Base-by-base conservation (phyloP, 2,888 invertebrate species). In the Alitta virens region DNA sequence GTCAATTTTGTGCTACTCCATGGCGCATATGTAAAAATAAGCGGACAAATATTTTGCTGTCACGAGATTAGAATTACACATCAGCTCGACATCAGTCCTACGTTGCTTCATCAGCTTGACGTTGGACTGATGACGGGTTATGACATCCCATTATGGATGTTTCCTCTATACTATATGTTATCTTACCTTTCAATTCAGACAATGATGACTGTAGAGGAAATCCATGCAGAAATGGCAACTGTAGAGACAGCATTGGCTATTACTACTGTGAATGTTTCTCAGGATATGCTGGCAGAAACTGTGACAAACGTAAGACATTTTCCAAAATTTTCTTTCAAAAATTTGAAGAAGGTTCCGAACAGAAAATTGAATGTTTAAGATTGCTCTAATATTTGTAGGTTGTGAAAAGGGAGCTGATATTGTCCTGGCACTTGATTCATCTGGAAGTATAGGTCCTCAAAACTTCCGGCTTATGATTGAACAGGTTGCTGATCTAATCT, bases 361-460 rank as follows among this genome's bases (percentile, higher is more conserved):
- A n/a, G n/a, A n/a, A n/a, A n/a, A n/a, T n/a, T n/a, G n/a, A 33
- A 12, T 33, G 33, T 7, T 33, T 33, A 12, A 33, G 12, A 33
- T 33, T 33, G 33, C 12, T 33, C 33, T 33, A 7, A 33, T 7
- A 33, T 33, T 33, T 52, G 53, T 9, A 64, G 64, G 43, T 18
- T 64, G 64, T 46, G n/a, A 33, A 16, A 23, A 33, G 18, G 58
- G 60, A 1, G 56, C 27, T 2, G 65, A 65, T 56, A 53, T 65
- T 18, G 52, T 57, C 14, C 56, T 65, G 24, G 56, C 54, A 1
- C 43, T 65, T 12, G 63, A 64, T 51, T 25, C 57, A 9, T 65
- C 65, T 1, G 56, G 56, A 27, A 53, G 53, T 55, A 63, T 63
- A 23, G 50, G 27, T 21, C 5, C 33, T 18, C 54, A 27, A 23